phyloP scores from a whole-genome alignment of 2,113 vertebrate genomes.

The Cyphomyrus discorhynchus region DNA sequence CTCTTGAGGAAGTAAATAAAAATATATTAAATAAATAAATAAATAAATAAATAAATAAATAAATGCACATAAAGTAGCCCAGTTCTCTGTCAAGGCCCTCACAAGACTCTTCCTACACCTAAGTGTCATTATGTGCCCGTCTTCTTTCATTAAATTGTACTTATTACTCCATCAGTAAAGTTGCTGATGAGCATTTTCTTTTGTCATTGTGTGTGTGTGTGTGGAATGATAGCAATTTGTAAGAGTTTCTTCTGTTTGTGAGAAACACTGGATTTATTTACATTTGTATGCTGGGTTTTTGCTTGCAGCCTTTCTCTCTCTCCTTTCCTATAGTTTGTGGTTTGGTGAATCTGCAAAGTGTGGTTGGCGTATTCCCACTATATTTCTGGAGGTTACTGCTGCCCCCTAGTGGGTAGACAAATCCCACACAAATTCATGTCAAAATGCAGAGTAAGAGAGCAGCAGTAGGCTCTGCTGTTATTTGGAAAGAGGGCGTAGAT shows the following conservation, averaged over 20 bases:
- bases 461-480: neutral
- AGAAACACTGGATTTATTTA: neutral
- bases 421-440: neutral
- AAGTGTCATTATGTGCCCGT: neutral
- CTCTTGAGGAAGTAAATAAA: too few species aligned
- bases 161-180: neutral
- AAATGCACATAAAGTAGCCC: neutral
- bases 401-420: conserved; percentile 1
- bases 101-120: neutral
- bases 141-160: neutral
- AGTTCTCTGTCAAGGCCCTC: neutral
- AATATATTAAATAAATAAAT: too few species aligned
- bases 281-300: neutral
- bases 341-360: neutral
- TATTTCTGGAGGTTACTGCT: conserved; percentile 1
- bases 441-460: neutral
- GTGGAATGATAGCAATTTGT: neutral
- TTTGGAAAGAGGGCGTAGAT: neutral
- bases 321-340: neutral
- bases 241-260: neutral
- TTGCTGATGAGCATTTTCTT: neutral
- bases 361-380: neutral
- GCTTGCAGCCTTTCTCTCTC: neutral
- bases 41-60: too few species aligned
- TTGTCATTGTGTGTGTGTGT: neutral